Conservation (phyloP, 2,888 invertebrate genomes). For the Boloria euphrosyne region DNA sequence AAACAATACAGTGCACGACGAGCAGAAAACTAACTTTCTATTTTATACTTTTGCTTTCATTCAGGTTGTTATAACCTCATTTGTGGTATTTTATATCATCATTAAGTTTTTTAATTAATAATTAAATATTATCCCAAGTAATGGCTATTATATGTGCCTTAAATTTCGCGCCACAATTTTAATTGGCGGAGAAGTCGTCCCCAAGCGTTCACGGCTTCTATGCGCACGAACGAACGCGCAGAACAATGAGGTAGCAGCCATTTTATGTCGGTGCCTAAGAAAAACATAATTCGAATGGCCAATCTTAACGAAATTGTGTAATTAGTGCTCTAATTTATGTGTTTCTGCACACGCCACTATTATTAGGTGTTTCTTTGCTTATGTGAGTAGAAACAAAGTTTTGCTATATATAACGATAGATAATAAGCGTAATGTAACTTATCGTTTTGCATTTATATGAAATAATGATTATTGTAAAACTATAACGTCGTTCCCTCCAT, state of each 20-base stretch:
- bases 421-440: slow-evolving; percentile 69
- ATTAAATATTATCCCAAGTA: slow-evolving; percentile 46
- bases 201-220: slow-evolving; percentile 83
- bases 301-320: slow-evolving; percentile 82
- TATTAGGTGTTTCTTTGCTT: slow-evolving; percentile 75
- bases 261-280: slow-evolving; percentile 83
- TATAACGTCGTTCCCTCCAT: slow-evolving; percentile 61
- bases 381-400: slow-evolving; percentile 77
- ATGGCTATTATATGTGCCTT: slow-evolving; percentile 66
- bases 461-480: slow-evolving; percentile 55
- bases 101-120: slow-evolving; percentile 57
- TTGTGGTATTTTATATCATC: slow-evolving; percentile 61
- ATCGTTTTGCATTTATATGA: slow-evolving; percentile 48
- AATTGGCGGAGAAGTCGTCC: slow-evolving; percentile 82
- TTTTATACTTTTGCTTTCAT: slow-evolving; percentile 62
- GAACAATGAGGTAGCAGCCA: slow-evolving; percentile 83
- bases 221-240: slow-evolving; percentile 83
- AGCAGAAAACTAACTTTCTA: slow-evolving; percentile 51
- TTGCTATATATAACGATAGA: slow-evolving; percentile 63
- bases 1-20: slow-evolving; percentile 44
- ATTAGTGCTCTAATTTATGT: slow-evolving; percentile 82
- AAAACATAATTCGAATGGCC: slow-evolving; percentile 83
- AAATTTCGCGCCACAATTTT: slow-evolving; percentile 83
- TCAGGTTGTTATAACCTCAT: slow-evolving; percentile 59
- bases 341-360: slow-evolving; percentile 76